Conservation (phyloP, 2,888 invertebrate genomes). For the Amitus sp. region DNA sequence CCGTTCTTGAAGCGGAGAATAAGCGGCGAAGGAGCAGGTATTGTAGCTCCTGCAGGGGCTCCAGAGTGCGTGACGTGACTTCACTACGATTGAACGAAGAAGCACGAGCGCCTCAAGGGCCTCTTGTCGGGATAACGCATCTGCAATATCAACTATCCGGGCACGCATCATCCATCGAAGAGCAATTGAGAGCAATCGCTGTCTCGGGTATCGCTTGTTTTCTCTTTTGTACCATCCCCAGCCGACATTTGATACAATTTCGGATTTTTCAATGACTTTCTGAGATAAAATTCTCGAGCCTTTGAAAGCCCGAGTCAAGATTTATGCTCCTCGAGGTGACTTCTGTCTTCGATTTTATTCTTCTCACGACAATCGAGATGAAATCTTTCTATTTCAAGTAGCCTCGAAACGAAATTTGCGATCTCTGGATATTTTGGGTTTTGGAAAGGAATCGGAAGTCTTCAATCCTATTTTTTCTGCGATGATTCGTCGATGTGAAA, state of each 20-base stretch:
- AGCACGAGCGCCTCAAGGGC: conserved; percentile 36
- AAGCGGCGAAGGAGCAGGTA: no score
- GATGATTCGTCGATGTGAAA: no score
- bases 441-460: no score
- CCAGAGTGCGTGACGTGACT: conserved; percentile 39
- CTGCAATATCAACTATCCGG: conserved; percentile 38
- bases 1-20: conserved; percentile 18
- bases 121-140: conserved; percentile 38
- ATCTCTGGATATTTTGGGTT: no score
- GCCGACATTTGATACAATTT: not conserved
- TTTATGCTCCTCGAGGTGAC: no score
- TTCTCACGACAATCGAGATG: no score
- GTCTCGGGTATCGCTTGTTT: not conserved
- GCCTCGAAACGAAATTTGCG: no score
- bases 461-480: no score
- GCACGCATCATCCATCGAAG: conserved; percentile 33
- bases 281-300: no score
- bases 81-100: conserved; percentile 35
- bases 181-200: conserved; percentile 18
- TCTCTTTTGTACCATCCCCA: not conserved
- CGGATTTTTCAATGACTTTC: not conserved
- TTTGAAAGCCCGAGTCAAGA: no score
- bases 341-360: no score
- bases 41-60: conserved; percentile 22
- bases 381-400: no score